Percentiles rank a stretch among this genome's conserved stretches.
phyloP scores from a whole-genome alignment of 1,140 invertebrate genomes.

The Sitophilus oryzae region DNA sequence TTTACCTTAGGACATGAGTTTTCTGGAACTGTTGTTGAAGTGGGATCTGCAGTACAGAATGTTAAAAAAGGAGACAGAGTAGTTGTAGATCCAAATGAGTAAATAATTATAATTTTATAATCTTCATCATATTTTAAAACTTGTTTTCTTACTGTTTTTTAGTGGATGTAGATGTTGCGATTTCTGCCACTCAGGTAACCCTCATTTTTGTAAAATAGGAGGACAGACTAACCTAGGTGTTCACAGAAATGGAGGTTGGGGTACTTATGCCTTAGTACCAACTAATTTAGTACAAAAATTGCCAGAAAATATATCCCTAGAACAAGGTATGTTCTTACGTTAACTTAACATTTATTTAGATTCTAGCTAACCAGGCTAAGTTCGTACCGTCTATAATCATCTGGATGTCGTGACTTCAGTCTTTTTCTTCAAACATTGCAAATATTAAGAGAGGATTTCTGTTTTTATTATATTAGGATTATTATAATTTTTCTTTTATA shows the following conservation, averaged over 20 bases:
- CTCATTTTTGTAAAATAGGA: slow-evolving; percentile 55
- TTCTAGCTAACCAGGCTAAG: no score
- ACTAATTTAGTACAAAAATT: slow-evolving; percentile 54
- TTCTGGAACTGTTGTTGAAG: slow-evolving; percentile 53
- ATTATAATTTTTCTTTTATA: no score
- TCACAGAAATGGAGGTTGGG: slow-evolving; percentile 60
- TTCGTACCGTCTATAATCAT: no score
- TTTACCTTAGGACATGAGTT: slow-evolving; percentile 67
- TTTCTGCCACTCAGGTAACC: slow-evolving; percentile 54
- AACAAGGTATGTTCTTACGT: slow-evolving; percentile 46
- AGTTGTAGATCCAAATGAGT: slow-evolving; percentile 62
- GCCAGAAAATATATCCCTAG: slow-evolving; percentile 48
- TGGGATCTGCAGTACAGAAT: slow-evolving; percentile 51
- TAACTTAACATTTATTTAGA: no score
- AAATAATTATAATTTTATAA: slow-evolving; percentile 19
- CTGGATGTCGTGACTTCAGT: no score
- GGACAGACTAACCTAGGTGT: slow-evolving; percentile 61
- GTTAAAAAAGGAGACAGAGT: slow-evolving; percentile 61
- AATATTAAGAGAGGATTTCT: no score
- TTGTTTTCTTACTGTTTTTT: slow-evolving; percentile 11
- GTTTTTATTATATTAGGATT: no score
- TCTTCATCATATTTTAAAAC: background rate
- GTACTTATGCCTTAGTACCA: slow-evolving; percentile 55
- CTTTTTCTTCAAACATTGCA: no score
- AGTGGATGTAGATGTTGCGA: slow-evolving; percentile 56